Percentiles rank a stretch among this genome's conserved stretches.
Evolutionary conservation across 2,113 vertebrate species (phyloP).

Genomic region (Gymnocephalus cernua): DNA sequence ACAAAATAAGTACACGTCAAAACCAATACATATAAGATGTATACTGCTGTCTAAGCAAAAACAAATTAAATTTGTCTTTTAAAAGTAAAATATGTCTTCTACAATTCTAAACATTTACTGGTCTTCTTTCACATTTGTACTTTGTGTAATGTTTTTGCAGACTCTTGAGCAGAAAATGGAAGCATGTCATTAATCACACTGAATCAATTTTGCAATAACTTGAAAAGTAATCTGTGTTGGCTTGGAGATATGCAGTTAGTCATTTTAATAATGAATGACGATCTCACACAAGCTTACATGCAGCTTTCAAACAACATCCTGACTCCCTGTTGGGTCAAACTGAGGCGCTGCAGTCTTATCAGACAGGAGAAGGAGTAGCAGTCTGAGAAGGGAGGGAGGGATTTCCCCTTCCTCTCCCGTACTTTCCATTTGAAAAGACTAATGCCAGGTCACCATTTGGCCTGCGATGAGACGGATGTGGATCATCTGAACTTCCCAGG

Average conservation of each 20-base stretch:
- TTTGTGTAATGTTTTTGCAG: background rate
- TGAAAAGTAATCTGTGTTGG: background rate
- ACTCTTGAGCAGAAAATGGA: background rate
- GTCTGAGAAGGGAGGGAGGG: conserved; percentile 4
- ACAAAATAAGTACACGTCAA: no score
- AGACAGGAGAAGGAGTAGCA: background rate
- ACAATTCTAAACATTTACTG: no score
- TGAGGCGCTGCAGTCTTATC: conserved; percentile 12
- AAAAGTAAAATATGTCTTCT: no score
- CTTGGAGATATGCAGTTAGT: background rate
- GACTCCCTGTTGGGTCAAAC: background rate
- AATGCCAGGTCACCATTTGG: background rate
- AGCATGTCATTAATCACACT: background rate
- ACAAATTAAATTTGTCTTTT: no score
- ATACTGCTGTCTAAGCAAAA: no score
- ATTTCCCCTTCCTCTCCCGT: conserved; percentile 9
- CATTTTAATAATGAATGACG: background rate
- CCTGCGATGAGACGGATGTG: background rate
- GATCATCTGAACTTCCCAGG: background rate
- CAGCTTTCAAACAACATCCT: conserved; percentile 19
- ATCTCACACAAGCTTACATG: background rate
- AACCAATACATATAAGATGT: no score
- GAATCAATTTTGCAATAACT: background rate
- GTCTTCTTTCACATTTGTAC: no score
- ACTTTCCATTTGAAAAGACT: background rate